These are phyloP conservation scores for Polydrusus pterygomalis DNA, from an alignment of 2,888 invertebrate genomes.

Conservation along the genomic window DNA sequence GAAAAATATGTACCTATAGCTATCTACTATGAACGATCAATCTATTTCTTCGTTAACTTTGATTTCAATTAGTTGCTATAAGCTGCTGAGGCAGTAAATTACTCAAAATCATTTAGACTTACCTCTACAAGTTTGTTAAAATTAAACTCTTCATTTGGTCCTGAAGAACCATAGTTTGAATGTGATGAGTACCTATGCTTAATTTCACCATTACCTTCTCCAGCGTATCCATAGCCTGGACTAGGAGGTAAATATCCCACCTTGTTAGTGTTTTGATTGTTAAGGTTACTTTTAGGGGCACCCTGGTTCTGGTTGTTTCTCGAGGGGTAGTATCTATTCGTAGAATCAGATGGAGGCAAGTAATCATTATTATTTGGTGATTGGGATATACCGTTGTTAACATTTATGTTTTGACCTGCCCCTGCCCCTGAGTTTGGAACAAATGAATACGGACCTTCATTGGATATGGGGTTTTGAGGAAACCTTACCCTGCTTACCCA, in stretches of 20 bases:
- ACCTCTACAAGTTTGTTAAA: slow-evolving; percentile 58
- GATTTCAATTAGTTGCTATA: too few relatives aligned
- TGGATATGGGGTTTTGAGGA: slow-evolving; percentile 59
- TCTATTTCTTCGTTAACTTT: too few relatives aligned
- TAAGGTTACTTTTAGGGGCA: neutral
- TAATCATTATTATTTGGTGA: slow-evolving; percentile 14
- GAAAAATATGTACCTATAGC: too few relatives aligned
- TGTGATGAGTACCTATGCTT: slow-evolving; percentile 2
- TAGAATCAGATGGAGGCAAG: slow-evolving; percentile 17
- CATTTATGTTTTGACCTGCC: neutral
- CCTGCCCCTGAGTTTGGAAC: slow-evolving; percentile 19
- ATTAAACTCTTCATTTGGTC: slow-evolving; percentile 53
- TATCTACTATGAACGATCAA: too few relatives aligned
- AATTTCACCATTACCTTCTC: neutral
- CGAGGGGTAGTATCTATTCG: neutral
- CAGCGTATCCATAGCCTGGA: neutral
- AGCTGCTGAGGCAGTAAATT: neutral
- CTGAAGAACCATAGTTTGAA: slow-evolving; percentile 10
- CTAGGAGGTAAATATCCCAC: slow-evolving; percentile 28
- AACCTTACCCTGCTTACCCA: slow-evolving; percentile 67
- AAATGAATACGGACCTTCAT: slow-evolving; percentile 49
- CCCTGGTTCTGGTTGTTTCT: neutral
- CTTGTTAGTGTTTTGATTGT: slow-evolving; percentile 26
- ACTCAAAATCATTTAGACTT: neutral
- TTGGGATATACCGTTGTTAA: neutral